Percentiles rank a stretch among this genome's conserved stretches.
Evolutionary conservation across 2,113 vertebrate genomes (phyloP).

Genomic region (Cephalopholis sonnerati): DNA sequence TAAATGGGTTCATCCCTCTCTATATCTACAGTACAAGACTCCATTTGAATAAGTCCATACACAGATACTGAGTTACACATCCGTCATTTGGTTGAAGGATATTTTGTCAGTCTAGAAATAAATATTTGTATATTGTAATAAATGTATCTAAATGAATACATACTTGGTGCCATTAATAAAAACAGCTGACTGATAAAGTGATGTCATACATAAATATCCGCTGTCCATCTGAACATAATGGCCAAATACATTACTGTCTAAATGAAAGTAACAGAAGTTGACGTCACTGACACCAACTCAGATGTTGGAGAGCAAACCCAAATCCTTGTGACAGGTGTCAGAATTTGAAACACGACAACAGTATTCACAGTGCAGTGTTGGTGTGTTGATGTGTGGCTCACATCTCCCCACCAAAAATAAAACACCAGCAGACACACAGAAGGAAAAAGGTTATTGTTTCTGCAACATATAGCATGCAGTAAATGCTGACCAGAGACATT

Average conservation of each 20-base stretch:
- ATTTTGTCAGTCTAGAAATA: no score
- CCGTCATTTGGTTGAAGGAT: not conserved
- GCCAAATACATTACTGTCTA: not conserved
- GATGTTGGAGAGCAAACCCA: not conserved
- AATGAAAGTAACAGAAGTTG: not conserved
- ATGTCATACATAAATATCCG: not conserved
- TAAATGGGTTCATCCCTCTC: not conserved
- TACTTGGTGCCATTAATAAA: not conserved
- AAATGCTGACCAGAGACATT: no score
- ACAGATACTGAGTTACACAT: not conserved
- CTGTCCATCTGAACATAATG: not conserved
- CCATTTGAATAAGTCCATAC: not conserved
- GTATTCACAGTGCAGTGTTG: not conserved
- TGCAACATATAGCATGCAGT: not conserved
- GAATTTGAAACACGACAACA: not conserved
- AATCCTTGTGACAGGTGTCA: no score
- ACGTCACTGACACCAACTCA: not conserved
- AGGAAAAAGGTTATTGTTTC: not conserved
- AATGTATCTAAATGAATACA: not conserved
- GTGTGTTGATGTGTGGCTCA: not conserved
- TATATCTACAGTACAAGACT: not conserved
- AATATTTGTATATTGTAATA: no score
- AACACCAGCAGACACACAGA: not conserved
- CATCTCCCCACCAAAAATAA: not conserved
- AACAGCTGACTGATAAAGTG: not conserved